Percentiles rank a stretch among this genome's conserved stretches.
Conservation (phyloP, 1,140 invertebrate genomes). For the Helicoverpa zea region DNA sequence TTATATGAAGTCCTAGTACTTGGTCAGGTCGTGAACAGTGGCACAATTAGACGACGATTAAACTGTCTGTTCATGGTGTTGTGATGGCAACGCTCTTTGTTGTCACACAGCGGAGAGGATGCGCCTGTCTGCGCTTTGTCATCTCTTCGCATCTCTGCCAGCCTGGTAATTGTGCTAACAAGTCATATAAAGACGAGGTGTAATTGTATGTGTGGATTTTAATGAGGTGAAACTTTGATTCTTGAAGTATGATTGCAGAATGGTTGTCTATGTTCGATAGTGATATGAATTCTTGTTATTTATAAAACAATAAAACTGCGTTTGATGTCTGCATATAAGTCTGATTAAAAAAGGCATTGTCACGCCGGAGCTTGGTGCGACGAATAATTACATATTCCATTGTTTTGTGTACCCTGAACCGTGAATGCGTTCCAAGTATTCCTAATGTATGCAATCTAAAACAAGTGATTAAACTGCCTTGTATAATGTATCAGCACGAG, state of each 20-base stretch:
- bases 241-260: too few relatives aligned
- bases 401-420: constrained; percentile 2
- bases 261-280: too few relatives aligned
- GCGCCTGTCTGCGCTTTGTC: not conserved
- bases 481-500: constrained; percentile 46
- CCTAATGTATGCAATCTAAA: constrained; percentile 27
- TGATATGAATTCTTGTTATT: too few relatives aligned
- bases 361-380: not conserved
- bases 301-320: too few relatives aligned
- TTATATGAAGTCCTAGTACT: not conserved
- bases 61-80: constrained; percentile 47
- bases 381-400: constrained; percentile 9
- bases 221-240: too few relatives aligned
- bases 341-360: not conserved
- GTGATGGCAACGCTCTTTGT: constrained; percentile 26
- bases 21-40: constrained; percentile 21
- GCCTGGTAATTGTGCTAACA: constrained; percentile 25
- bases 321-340: too few relatives aligned
- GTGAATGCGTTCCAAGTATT: constrained; percentile 24
- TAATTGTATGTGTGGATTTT: not conserved
- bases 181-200: not conserved
- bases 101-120: not conserved
- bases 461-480: constrained; percentile 15
- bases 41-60: constrained; percentile 46
- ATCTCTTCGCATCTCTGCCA: not conserved